Conservation (phyloP, 2,888 invertebrate species). For the Eupelmus urozonus region DNA sequence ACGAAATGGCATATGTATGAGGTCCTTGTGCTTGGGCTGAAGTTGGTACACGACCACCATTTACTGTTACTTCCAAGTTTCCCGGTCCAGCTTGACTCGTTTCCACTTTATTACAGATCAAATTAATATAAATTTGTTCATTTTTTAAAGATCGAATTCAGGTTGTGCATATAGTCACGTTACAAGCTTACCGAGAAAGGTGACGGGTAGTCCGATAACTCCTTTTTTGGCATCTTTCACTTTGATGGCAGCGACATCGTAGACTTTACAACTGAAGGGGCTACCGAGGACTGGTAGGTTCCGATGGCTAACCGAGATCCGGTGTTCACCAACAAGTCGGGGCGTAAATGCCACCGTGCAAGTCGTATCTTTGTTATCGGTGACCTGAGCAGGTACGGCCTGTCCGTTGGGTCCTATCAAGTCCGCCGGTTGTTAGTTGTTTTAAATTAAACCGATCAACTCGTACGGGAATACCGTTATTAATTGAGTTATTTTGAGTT, state of each 20-base stretch:
- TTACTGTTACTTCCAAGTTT: constrained; percentile 98
- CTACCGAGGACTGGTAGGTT: constrained; percentile 92
- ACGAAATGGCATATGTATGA: constrained; percentile 97
- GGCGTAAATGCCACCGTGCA: constrained; percentile 96
- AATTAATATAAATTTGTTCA: constrained; percentile 7
- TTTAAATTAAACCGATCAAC: constrained; percentile 23
- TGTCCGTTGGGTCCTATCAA: constrained; percentile 93
- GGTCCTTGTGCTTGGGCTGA: constrained; percentile 98
- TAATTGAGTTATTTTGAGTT: too few relatives aligned
- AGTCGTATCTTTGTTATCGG: constrained; percentile 88
- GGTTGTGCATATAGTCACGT: background rate
- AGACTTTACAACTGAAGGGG: constrained; percentile 96
- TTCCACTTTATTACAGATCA: constrained; percentile 85
- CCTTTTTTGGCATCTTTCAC: constrained; percentile 94
- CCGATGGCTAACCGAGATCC: constrained; percentile 91
- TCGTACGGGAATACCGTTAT: constrained; percentile 13
- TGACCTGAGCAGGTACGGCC: constrained; percentile 92
- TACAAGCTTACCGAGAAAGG: constrained; percentile 87
- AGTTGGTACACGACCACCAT: constrained; percentile 97
- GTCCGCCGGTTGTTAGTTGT: constrained; percentile 65
- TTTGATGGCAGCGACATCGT: constrained; percentile 95
- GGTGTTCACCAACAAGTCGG: constrained; percentile 93
- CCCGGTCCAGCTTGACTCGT: constrained; percentile 99
- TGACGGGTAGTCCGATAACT: constrained; percentile 93
- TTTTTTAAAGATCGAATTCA: background rate